Conservation (phyloP, 2,797 vertebrate genomes). For the Fundulus diaphanus region DNA sequence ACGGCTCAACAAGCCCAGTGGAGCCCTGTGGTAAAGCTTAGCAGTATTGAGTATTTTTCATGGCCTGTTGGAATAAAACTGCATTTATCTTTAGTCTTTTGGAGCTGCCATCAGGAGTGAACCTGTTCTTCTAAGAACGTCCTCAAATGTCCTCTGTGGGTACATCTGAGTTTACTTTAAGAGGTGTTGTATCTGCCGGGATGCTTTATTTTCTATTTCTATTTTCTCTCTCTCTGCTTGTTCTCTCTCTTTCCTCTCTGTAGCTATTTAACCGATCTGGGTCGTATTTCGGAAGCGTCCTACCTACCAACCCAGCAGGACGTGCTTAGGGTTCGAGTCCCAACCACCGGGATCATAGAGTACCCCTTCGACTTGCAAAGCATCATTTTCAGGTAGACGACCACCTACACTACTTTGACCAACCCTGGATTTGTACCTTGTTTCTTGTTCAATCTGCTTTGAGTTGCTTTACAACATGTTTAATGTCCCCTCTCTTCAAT, state of each 20-base stretch:
- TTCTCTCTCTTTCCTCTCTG: slow-evolving; percentile 52
- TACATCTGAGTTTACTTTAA: slow-evolving; percentile 61
- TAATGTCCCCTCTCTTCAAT: slow-evolving; percentile 14
- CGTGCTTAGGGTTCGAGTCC: slow-evolving; percentile 89
- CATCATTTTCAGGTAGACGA: slow-evolving; percentile 89
- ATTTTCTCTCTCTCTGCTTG: slow-evolving; percentile 51
- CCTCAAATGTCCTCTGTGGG: slow-evolving; percentile 52
- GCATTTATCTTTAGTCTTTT: too few species aligned
- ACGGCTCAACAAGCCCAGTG: not conserved
- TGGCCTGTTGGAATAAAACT: too few species aligned
- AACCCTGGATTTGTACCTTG: slow-evolving; percentile 23
- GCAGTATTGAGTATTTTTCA: too few species aligned
- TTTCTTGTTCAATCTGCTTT: slow-evolving; percentile 10
- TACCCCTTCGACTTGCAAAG: slow-evolving; percentile 89
- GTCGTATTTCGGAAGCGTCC: slow-evolving; percentile 82
- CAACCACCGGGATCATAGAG: slow-evolving; percentile 88
- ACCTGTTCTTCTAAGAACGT: slow-evolving; percentile 53
- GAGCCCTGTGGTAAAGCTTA: too few species aligned
- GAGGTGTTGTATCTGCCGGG: slow-evolving; percentile 66
- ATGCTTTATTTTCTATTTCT: slow-evolving; percentile 71
- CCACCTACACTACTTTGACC: slow-evolving; percentile 50
- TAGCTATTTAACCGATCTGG: slow-evolving; percentile 88
- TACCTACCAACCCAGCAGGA: slow-evolving; percentile 88
- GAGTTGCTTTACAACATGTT: slow-evolving; percentile 14
- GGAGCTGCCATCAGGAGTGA: slow-evolving; percentile 65